Base-by-base conservation (phyloP, 2,888 invertebrate genomes). In the Lamellibrachia columna region DNA sequence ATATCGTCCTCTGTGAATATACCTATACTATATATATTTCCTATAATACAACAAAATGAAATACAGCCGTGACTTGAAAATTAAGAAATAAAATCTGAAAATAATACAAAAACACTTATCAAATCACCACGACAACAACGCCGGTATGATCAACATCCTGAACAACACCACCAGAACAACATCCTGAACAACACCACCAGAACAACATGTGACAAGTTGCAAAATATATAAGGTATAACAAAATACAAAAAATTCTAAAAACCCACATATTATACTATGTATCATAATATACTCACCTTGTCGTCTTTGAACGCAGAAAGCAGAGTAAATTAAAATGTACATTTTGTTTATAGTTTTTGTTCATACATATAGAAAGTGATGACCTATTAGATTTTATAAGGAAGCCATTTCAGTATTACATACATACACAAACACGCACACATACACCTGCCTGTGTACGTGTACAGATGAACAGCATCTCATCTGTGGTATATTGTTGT, bases 21-120 rank as follows among this genome's bases (percentile, higher is more conserved):
- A 40, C 40, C 40, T 40, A 22, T 75, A 15, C 6, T 22, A 22
- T 75, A 75, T 22, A 75, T 75, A 22, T n/a, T 11, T 75, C 6
- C 15, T 22, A 75, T 52, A 22, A 92, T 11, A 52, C 9, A 92
- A 55, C 52, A 91, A 91, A 91, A 53, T 91, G n/a, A 91, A 52
- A 53, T 6, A 53, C 52, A 91, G 55, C n/a, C 4, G 53, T 52
- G 7, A 91, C 52, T 75, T 28, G 6, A n/a, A n/a, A 91, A 95
- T 40, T 91, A 53, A 53, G 91, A 91, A 91, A 91, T 55, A 15
- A 11, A 22, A 75, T 22, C 22, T 75, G 75, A 75, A 75, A 75
- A 75, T 3, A n/a, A 75, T 0, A 75, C 2, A 1, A 75, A 15
- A 75, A 75, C 75, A 75, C 22, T 75, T 75, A 75, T 22, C 22